phyloP scores from a whole-genome alignment of 1,140 invertebrate genomes.

The Venustaconcha ellipsiformis region DNA sequence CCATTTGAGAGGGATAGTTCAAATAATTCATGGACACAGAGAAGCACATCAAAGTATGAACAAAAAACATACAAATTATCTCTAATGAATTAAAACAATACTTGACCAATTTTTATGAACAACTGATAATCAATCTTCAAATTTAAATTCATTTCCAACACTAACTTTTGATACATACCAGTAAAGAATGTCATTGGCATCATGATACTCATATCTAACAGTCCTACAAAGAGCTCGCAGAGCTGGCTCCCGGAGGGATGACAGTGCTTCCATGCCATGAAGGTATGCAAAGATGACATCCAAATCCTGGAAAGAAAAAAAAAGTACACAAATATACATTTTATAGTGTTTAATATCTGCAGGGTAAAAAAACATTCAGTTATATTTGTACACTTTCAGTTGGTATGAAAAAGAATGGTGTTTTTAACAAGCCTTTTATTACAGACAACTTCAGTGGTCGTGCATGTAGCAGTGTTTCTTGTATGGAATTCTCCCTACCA shows the following conservation, averaged over 20 bases:
- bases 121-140: neutral
- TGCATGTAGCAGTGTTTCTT: neutral
- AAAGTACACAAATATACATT: neutral
- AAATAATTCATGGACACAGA: no score
- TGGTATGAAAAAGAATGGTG: neutral
- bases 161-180: conserved; percentile 75
- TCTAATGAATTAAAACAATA: no score
- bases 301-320: conserved; percentile 75
- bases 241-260: conserved; percentile 78
- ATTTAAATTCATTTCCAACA: neutral
- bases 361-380: neutral
- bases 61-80: no score
- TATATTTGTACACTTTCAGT: neutral
- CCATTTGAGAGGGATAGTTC: no score
- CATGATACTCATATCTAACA: conserved; percentile 81
- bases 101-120: no score
- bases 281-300: conserved; percentile 83
- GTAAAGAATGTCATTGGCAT: conserved; percentile 84
- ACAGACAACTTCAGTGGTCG: neutral
- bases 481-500: no score
- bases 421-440: neutral
- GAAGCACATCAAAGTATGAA: no score
- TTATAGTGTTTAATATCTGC: neutral
- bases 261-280: conserved; percentile 80
- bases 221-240: conserved; percentile 79